These are phyloP conservation scores for Lamellibrachia columna DNA, from an alignment of 2,888 invertebrate genomes.

Conservation along the genomic window DNA sequence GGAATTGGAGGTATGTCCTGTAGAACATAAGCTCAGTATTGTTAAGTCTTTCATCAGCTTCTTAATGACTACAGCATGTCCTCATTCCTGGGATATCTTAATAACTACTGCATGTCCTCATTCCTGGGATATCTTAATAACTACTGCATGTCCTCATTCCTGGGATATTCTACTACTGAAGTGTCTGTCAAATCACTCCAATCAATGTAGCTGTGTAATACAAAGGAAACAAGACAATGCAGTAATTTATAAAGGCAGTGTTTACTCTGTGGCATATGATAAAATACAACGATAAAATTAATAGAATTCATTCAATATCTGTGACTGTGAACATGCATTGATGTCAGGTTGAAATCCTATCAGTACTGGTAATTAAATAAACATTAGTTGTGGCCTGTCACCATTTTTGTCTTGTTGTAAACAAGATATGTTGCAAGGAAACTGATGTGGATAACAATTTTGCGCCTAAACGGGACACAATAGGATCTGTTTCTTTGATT, in stretches of 20 bases:
- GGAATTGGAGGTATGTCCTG: slow-evolving; percentile 32
- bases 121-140: too few relatives aligned
- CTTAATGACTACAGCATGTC: background rate
- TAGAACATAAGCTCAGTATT: background rate
- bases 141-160: too few relatives aligned
- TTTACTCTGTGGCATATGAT: background rate
- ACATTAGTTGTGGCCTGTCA: background rate
- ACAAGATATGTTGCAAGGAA: background rate
- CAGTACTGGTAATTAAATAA: background rate
- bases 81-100: too few relatives aligned
- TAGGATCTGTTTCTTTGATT: background rate
- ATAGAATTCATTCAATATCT: too few relatives aligned
- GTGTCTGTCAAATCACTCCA: too few relatives aligned
- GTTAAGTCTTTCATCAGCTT: background rate
- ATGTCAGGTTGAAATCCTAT: background rate
- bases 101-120: too few relatives aligned
- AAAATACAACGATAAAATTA: background rate
- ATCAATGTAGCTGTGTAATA: background rate
- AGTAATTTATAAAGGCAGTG: background rate
- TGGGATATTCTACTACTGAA: background rate
- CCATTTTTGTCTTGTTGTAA: background rate
- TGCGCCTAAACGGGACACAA: background rate
- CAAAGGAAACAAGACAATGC: background rate
- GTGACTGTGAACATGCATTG: background rate
- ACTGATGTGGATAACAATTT: background rate